Percentiles rank a stretch among this genome's conserved stretches.
Conservation (phyloP, 2,113 vertebrate species). For the Sphaerodactylus townsendi region DNA sequence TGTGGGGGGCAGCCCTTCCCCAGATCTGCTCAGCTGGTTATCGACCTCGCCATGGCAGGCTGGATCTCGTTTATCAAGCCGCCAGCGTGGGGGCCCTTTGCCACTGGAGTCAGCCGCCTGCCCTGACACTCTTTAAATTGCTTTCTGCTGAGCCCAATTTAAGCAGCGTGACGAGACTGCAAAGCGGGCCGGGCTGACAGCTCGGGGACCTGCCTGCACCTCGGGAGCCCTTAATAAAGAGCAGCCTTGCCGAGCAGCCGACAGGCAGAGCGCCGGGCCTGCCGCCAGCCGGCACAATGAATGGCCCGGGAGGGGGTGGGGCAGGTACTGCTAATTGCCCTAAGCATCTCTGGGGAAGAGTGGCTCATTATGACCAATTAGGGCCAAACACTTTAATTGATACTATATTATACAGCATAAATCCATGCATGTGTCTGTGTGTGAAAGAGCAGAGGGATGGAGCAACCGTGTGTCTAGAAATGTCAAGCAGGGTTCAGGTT, state of each 20-base stretch:
- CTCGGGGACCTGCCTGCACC: slow-evolving; percentile 48
- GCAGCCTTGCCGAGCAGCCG: slow-evolving; percentile 42
- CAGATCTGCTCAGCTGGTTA: slow-evolving; percentile 25
- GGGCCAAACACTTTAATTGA: slow-evolving; percentile 40
- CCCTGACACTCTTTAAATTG: slow-evolving; percentile 56
- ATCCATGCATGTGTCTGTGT: neutral
- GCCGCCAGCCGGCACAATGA: neutral
- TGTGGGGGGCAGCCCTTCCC: neutral
- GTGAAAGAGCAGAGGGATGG: neutral
- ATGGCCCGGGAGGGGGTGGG: neutral
- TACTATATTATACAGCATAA: slow-evolving; percentile 30
- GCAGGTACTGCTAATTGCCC: slow-evolving; percentile 37
- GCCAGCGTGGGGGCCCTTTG: slow-evolving; percentile 41
- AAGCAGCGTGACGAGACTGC: slow-evolving; percentile 46
- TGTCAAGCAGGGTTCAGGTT: too few species aligned
- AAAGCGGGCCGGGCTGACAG: slow-evolving; percentile 51
- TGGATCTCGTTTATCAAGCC: slow-evolving; percentile 51
- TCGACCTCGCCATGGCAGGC: slow-evolving; percentile 30
- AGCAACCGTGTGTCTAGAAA: neutral
- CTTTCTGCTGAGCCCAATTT: slow-evolving; percentile 55
- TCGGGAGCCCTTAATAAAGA: slow-evolving; percentile 55
- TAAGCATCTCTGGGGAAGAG: slow-evolving; percentile 21
- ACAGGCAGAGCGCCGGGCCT: slow-evolving; percentile 25
- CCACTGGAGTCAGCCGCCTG: slow-evolving; percentile 42
- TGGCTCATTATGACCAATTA: slow-evolving; percentile 54